Evolutionary conservation across 2,888 invertebrate genomes (phyloP).

Genomic region (Pharmacophagus antenor): DNA sequence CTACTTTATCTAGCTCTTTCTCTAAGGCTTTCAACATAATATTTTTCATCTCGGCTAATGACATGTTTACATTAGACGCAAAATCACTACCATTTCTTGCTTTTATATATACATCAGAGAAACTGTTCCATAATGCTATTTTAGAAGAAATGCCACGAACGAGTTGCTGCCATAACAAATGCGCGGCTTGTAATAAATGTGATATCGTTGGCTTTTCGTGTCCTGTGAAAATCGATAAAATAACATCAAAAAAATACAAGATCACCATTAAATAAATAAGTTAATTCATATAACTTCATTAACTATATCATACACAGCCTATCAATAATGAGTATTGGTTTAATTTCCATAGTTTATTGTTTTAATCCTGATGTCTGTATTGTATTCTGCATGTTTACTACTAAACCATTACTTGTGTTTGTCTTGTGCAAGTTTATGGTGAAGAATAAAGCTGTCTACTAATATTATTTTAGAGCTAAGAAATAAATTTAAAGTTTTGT

Average conservation of each 20-base stretch:
- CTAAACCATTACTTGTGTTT: too few species aligned
- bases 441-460: too few species aligned
- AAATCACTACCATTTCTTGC: slow-evolving; percentile 72
- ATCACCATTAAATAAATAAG: too few species aligned
- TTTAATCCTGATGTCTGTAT: too few species aligned
- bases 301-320: too few species aligned
- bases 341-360: too few species aligned
- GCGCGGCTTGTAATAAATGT: slow-evolving; percentile 84
- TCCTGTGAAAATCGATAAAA: slow-evolving; percentile 54
- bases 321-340: too few species aligned
- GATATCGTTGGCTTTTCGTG: slow-evolving; percentile 82
- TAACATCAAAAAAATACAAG: too few species aligned
- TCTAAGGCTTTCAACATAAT: slow-evolving; percentile 61
- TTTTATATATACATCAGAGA: slow-evolving; percentile 84
- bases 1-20: slow-evolving; percentile 41
- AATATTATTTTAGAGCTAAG: too few species aligned
- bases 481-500: background rate
- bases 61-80: slow-evolving; percentile 53
- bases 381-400: too few species aligned
- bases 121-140: slow-evolving; percentile 80
- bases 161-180: slow-evolving; percentile 83
- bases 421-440: too few species aligned
- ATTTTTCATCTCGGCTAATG: slow-evolving; percentile 74
- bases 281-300: too few species aligned
- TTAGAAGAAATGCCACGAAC: slow-evolving; percentile 79